phyloP scores from a whole-genome alignment of 2,888 invertebrate genomes.

The Scaptomyza parva region DNA sequence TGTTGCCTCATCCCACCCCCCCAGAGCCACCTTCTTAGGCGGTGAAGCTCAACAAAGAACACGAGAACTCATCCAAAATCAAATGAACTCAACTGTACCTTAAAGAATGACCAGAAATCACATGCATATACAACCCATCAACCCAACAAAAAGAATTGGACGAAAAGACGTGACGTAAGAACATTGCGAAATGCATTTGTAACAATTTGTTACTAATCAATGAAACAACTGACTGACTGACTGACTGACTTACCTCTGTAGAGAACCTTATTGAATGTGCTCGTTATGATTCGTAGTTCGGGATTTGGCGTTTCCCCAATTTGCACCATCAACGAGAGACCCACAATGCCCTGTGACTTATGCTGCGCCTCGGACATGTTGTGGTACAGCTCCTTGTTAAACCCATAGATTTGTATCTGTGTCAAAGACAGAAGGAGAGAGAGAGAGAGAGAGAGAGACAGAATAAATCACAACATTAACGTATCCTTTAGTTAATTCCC shows the following conservation, averaged over 20 bases:
- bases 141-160: conserved; percentile 5
- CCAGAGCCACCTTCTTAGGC: not conserved
- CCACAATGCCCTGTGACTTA: conserved; percentile 98
- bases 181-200: not conserved
- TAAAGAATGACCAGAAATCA: conserved; percentile 12
- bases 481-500: conserved; percentile 2
- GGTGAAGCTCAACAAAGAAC: not conserved
- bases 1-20: conserved; percentile 22
- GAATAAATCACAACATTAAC: conserved; percentile 22
- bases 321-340: conserved; percentile 97
- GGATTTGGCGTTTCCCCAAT: conserved; percentile 94
- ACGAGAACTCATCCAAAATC: conserved; percentile 33
- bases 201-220: no score
- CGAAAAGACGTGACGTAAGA: not conserved
- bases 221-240: no score
- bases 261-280: conserved; percentile 93
- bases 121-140: not conserved
- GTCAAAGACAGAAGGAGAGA: conserved; percentile 65
- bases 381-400: conserved; percentile 98
- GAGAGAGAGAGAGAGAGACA: not conserved
- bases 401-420: conserved; percentile 98
- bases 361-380: conserved; percentile 98
- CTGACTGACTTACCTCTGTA: conserved; percentile 95
- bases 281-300: conserved; percentile 94
- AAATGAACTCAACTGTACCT: conserved; percentile 16